Evolutionary conservation across 2,113 vertebrate genomes (phyloP).

Genomic region (Setophaga kirtlandii): DNA sequence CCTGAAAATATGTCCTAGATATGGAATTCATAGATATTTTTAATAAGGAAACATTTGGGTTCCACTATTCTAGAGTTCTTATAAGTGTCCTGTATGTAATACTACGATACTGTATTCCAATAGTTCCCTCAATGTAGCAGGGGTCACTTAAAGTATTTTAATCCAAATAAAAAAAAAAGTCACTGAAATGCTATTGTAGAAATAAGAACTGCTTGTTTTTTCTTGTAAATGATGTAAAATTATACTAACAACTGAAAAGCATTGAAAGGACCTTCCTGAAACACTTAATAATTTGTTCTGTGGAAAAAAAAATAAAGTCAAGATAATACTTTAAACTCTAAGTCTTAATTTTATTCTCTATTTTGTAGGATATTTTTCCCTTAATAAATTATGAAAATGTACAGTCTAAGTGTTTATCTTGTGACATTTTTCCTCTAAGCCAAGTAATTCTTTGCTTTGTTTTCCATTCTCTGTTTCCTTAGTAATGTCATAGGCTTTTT

Average conservation of each 20-base stretch:
- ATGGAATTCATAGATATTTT: conserved; percentile 8
- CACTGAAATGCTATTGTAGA: conserved; percentile 30
- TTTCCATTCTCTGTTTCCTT: neutral
- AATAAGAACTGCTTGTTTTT: conserved; percentile 50
- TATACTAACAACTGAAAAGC: conserved; percentile 40
- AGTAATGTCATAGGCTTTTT: neutral
- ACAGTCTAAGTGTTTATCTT: neutral
- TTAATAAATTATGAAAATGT: neutral
- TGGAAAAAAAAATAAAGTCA: conserved; percentile 68
- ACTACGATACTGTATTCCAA: conserved; percentile 31
- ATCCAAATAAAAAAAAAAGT: neutral
- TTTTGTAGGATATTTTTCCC: neutral
- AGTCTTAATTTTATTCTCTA: conserved; percentile 71
- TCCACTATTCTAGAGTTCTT: conserved; percentile 25
- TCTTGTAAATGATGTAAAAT: conserved; percentile 41
- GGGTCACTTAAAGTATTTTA: conserved; percentile 22
- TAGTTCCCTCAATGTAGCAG: conserved; percentile 31
- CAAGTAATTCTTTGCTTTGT: neutral
- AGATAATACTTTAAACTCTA: conserved; percentile 56
- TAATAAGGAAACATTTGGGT: conserved; percentile 41
- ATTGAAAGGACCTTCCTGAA: conserved; percentile 40
- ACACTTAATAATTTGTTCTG: conserved; percentile 51
- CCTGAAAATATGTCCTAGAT: conserved; percentile 2
- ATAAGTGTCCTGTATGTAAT: conserved; percentile 1
- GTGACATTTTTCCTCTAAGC: neutral